These are phyloP conservation scores for Micropoecilia bifurca DNA, from an alignment of 2,797 vertebrate species.

Conservation along the genomic window DNA sequence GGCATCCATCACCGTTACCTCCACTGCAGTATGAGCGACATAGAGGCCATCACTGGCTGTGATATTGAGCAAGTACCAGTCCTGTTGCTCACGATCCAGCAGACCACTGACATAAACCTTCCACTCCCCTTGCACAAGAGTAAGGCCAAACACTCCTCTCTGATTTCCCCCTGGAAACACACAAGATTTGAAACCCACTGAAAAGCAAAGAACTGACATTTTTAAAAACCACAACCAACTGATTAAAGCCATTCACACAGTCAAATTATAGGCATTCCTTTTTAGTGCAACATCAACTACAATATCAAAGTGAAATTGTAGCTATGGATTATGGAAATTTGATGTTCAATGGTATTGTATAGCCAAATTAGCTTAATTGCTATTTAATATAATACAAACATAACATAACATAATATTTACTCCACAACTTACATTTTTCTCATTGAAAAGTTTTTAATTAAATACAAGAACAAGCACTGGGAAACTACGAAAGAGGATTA, in stretches of 20 bases:
- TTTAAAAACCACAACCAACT: background rate
- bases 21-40: constrained; percentile 88
- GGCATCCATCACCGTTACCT: constrained; percentile 94
- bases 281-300: constrained; percentile 39
- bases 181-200: background rate
- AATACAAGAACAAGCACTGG: background rate
- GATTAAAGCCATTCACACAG: background rate
- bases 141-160: constrained; percentile 90
- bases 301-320: constrained; percentile 30
- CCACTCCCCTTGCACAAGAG: constrained; percentile 92
- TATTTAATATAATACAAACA: constrained; percentile 37
- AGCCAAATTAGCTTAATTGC: constrained; percentile 26
- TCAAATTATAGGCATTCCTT: constrained; percentile 26
- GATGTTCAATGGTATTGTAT: constrained; percentile 52
- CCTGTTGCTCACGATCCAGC: constrained; percentile 92
- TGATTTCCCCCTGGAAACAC: constrained; percentile 87
- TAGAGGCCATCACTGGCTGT: constrained; percentile 94
- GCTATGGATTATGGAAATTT: constrained; percentile 18
- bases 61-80: constrained; percentile 94
- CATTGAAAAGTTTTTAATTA: background rate
- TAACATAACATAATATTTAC: background rate
- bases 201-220: background rate
- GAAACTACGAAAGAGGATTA: no score
- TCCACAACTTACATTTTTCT: background rate
- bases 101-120: constrained; percentile 92